These are phyloP conservation scores for Camelus dromedarius DNA, from an alignment of 2,113 vertebrate species.

Conservation along the genomic window DNA sequence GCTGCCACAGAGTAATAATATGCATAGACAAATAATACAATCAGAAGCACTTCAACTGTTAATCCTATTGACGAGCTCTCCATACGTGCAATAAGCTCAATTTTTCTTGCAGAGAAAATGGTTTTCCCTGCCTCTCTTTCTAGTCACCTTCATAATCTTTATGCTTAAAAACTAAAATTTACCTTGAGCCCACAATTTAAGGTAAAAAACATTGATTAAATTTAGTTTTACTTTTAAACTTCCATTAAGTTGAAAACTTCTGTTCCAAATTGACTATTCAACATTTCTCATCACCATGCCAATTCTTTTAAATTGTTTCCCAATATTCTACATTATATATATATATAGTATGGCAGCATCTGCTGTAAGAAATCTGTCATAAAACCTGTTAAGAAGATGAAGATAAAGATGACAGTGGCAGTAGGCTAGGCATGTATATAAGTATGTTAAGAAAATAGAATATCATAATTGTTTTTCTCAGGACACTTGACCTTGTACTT, in stretches of 20 bases:
- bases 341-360: background rate
- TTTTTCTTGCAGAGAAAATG: background rate
- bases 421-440: background rate
- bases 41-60: background rate
- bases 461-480: background rate
- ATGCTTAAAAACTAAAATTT: background rate
- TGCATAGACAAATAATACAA: background rate
- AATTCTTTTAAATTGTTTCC: background rate
- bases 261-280: background rate
- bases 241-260: background rate
- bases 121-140: background rate
- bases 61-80: background rate
- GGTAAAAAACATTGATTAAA: background rate
- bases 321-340: background rate
- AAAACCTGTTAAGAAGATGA: background rate
- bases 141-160: background rate
- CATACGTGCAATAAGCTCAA: background rate
- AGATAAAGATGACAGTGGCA: background rate
- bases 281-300: background rate
- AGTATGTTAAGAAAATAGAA: background rate
- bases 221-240: constrained; percentile 18
- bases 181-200: background rate
- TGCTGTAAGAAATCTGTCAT: background rate
- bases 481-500: background rate
- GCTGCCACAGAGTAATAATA: background rate